These are phyloP conservation scores for Sesamia nonagrioides DNA, from an alignment of 1,140 invertebrate genomes.

Conservation along the genomic window DNA sequence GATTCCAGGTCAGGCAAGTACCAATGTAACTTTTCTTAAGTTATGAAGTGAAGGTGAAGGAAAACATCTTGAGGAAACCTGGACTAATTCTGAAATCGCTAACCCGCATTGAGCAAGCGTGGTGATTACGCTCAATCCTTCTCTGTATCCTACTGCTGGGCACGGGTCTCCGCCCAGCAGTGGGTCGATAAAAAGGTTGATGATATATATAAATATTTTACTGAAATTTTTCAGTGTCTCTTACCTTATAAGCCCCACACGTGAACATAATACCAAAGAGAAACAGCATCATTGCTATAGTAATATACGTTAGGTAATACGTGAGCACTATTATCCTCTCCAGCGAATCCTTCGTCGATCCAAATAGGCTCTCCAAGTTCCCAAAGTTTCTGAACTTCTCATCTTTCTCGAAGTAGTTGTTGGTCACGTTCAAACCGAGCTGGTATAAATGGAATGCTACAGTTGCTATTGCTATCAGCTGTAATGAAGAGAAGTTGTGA, in stretches of 20 bases:
- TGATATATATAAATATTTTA: too few species aligned
- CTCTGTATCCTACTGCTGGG: too few species aligned
- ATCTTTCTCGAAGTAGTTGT: conserved; percentile 62
- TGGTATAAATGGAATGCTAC: conserved; percentile 72
- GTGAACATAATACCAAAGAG: conserved; percentile 72
- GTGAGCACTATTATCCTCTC: conserved; percentile 65
- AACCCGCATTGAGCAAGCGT: too few species aligned
- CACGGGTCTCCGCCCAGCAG: too few species aligned
- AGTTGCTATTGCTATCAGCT: conserved; percentile 76
- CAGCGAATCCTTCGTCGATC: conserved; percentile 57
- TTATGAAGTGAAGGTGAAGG: too few species aligned
- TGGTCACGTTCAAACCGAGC: conserved; percentile 64
- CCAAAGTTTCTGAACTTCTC: conserved; percentile 75
- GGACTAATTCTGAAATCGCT: too few species aligned
- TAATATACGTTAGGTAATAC: conserved; percentile 74
- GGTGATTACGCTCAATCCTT: too few species aligned
- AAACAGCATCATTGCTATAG: conserved; percentile 71
- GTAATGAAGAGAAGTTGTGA: conserved; percentile 55
- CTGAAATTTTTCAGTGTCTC: neutral
- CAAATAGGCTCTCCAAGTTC: conserved; percentile 76
- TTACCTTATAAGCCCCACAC: conserved; percentile 77
- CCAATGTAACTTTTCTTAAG: too few species aligned
- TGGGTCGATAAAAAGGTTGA: too few species aligned
- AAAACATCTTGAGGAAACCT: too few species aligned
- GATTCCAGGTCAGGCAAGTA: too few species aligned